Base-by-base conservation (phyloP, 2,797 vertebrate species). In the Ispidina lecontei region DNA sequence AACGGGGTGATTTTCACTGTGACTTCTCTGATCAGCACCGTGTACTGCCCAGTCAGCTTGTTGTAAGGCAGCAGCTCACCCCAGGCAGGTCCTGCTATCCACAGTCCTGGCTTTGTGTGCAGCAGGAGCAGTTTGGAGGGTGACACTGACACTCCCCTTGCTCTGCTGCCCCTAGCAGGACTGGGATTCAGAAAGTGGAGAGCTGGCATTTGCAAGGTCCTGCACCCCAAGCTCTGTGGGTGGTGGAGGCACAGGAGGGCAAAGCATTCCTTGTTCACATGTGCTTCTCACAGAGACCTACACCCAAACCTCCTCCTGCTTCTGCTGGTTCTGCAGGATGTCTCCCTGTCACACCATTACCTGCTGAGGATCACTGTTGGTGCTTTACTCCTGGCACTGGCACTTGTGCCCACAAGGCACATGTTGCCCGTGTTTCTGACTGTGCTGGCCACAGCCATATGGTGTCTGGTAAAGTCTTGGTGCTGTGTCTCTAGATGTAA, bases 211-310 rank as follows among this genome's bases (percentile, higher is more conserved):
- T 28, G 14, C 29, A 14, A 19, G 11, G 14, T 65, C 12, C 58
- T 26, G 20, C 39, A 29, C 10, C 25, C 43, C 3, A 0, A 2
- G 13, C 16, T 39, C 19, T 4, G 4, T 28, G 71, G 20, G n/a
- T 14, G 47, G 37, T 12, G 52, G 59, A 47, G 7, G 7, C 29
- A 9, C 22, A 10, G 33, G n/a, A 72, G 20, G 8, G 18, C 22
- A 56, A 68, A 65, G 26, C 29, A 2, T 21, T 62, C 28, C 33
- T 64, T 39, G 12, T 20, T 62, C 17, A 7, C 2, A 0, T 20
- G 10, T 29, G 31, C 33, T 47, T 68, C 58, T 54, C 12, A 0
- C 2, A 41, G 37, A 26, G 47, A 16, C 21, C 8, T 6, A 2
- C 6, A 13, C 26, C 37, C 33, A 39, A 77, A 31, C 13, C 23